These are phyloP conservation scores for Calcarius ornatus DNA, from an alignment of 2,113 vertebrate species.

Conservation along the genomic window DNA sequence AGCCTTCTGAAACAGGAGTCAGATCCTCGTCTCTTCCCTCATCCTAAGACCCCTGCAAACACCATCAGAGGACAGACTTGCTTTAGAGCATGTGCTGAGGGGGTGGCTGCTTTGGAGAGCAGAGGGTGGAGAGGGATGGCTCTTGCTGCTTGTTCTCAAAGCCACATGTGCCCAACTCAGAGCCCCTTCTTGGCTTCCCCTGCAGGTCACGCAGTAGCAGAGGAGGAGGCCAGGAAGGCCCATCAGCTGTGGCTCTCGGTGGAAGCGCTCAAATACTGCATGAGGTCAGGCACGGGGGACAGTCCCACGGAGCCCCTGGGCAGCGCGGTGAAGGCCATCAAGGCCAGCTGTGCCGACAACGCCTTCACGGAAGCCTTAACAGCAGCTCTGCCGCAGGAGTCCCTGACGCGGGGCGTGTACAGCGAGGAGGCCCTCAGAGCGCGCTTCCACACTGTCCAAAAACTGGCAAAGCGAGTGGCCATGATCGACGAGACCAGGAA, in stretches of 20 bases:
- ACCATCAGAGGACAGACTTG: not conserved
- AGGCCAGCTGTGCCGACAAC: constrained; percentile 77
- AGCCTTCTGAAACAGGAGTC: too few relatives aligned
- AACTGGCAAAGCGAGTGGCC: constrained; percentile 85
- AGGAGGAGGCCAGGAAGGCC: constrained; percentile 89
- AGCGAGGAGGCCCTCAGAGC: constrained; percentile 89
- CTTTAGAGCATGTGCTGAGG: fast-evolving
- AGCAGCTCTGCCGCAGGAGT: constrained; percentile 81
- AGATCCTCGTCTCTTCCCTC: too few relatives aligned
- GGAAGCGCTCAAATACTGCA: constrained; percentile 84
- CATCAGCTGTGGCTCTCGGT: constrained; percentile 96
- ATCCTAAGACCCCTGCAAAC: too few relatives aligned
- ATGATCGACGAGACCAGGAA: constrained; percentile 92
- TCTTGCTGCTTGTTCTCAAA: not conserved
- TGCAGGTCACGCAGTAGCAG: constrained; percentile 86
- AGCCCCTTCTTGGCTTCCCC: not conserved
- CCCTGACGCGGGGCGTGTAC: constrained; percentile 87
- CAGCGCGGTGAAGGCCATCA: constrained; percentile 77
- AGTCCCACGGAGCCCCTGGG: constrained; percentile 81
- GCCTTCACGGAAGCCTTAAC: constrained; percentile 85
- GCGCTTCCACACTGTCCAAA: constrained; percentile 84
- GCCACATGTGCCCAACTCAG: fast-evolving
- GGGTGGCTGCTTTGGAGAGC: not conserved
- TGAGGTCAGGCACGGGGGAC: constrained; percentile 78
- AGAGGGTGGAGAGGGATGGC: not conserved